Conservation (phyloP, 2,797 vertebrate species). For the Eospalax fontanierii region DNA sequence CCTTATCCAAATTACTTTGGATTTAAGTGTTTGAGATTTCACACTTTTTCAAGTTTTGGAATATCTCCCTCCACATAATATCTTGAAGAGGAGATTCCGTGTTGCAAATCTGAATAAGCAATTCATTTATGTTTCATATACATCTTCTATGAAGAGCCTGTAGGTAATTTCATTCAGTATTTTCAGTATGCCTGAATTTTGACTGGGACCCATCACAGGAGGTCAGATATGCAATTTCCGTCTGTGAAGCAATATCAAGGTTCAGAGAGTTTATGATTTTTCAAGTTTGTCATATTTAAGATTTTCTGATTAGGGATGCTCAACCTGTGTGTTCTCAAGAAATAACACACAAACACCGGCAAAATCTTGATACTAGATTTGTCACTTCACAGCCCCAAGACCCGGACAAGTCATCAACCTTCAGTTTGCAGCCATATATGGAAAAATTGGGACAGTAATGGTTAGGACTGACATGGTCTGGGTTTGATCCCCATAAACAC, state of each 20-base stretch:
- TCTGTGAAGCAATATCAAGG: background rate
- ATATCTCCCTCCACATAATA: background rate
- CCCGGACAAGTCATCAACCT: slow-evolving; percentile 8
- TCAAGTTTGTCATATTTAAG: background rate
- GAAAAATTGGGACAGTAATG: background rate
- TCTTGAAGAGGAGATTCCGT: background rate
- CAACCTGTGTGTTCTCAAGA: background rate
- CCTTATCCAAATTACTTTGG: background rate
- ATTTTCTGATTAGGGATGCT: background rate
- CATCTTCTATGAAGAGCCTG: background rate
- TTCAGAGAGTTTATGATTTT: background rate
- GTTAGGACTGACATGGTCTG: background rate
- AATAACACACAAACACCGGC: slow-evolving; percentile 29
- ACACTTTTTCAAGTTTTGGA: background rate
- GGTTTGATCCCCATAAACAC: background rate
- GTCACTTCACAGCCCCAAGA: slow-evolving; percentile 1
- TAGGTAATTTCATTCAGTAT: background rate
- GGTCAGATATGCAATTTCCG: background rate
- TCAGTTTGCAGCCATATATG: background rate
- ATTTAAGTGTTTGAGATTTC: background rate
- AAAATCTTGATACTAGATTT: slow-evolving; percentile 17
- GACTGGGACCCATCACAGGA: background rate
- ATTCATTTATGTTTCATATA: background rate
- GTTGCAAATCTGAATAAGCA: background rate
- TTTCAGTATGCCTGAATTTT: background rate